phyloP scores from a whole-genome alignment of 64 coral and sea anemone genomes.

The Porites australiensis region DNA sequence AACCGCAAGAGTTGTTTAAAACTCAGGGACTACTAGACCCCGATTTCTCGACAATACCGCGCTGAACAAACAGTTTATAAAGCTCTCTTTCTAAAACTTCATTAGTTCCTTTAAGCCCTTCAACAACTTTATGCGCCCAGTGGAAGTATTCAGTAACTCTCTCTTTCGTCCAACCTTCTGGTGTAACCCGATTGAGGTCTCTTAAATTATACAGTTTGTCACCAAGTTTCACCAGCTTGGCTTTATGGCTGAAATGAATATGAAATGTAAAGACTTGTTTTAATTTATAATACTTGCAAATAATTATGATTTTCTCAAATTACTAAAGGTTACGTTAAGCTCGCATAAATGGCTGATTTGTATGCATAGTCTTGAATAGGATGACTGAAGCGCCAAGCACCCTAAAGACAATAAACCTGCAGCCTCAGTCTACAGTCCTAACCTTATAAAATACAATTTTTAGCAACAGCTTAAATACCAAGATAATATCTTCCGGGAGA shows the following conservation, averaged over 20 bases:
- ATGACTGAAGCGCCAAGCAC: no score
- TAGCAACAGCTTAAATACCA: no score
- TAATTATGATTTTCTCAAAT: no score
- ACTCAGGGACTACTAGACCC: background rate
- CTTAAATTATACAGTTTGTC: constrained; percentile 61
- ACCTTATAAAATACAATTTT: no score
- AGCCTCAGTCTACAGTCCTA: no score
- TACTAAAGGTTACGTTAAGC: no score
- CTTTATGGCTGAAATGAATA: constrained; percentile 47
- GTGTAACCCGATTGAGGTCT: constrained; percentile 52
- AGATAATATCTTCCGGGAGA: no score
- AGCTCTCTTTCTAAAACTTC: constrained; percentile 32
- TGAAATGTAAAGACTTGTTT: background rate
- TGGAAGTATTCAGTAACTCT: constrained; percentile 45
- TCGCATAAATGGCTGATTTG: no score
- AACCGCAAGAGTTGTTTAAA: background rate
- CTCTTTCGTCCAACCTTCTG: constrained; percentile 53
- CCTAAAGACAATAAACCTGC: no score
- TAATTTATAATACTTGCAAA: no score
- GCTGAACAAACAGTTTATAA: constrained; percentile 17
- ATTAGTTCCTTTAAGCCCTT: constrained; percentile 55
- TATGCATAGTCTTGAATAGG: no score
- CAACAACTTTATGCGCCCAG: constrained; percentile 45
- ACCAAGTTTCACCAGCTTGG: constrained; percentile 58
- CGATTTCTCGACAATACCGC: background rate